These are phyloP conservation scores for Lamellibrachia luymesi DNA, from an alignment of 1,140 invertebrate genomes.

Conservation along the genomic window DNA sequence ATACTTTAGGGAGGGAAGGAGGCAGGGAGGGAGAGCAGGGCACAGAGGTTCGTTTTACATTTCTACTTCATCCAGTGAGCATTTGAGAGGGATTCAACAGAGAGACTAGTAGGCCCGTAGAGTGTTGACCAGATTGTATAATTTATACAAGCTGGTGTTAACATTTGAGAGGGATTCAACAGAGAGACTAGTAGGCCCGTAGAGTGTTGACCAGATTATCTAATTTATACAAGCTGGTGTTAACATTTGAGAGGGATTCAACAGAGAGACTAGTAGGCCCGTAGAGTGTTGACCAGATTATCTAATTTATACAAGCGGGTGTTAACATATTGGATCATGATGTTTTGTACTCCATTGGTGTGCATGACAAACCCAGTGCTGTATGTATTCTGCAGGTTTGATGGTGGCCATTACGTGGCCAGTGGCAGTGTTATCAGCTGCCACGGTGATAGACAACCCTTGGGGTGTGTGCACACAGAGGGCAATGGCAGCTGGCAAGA, in stretches of 20 bases:
- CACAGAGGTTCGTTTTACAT: neutral
- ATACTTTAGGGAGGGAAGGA: no score
- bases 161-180: neutral
- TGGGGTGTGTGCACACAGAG: slow-evolving; percentile 73
- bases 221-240: neutral
- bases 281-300: neutral
- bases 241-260: neutral
- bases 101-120: neutral
- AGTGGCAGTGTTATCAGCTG: slow-evolving; percentile 64
- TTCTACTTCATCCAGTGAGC: neutral
- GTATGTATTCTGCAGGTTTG: slow-evolving; percentile 56
- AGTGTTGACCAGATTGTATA: neutral
- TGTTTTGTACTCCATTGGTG: neutral
- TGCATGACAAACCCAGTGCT: neutral
- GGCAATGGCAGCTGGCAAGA: slow-evolving; percentile 66
- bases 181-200: neutral
- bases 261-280: neutral
- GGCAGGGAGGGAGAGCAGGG: no score
- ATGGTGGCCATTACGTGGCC: slow-evolving; percentile 73
- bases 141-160: neutral
- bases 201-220: neutral
- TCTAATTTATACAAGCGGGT: neutral
- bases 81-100: neutral
- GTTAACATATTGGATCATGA: neutral
- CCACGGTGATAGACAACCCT: slow-evolving; percentile 72